phyloP scores from a whole-genome alignment of 2,797 vertebrate genomes.

The Alectoris magna region DNA sequence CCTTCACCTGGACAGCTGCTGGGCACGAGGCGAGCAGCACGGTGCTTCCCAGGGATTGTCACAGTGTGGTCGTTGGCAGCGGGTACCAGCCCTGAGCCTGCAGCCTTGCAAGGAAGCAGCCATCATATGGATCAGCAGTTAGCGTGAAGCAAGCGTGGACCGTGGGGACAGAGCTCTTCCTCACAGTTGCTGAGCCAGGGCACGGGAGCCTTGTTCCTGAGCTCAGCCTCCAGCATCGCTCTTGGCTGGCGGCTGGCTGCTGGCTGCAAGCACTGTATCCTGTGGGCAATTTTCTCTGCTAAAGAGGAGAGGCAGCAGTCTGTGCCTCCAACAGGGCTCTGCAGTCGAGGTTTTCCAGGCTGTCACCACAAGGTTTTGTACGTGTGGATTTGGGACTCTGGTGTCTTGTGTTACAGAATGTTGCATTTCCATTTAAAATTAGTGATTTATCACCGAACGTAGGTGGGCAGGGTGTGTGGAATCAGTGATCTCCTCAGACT shows the following conservation, averaged over 20 bases:
- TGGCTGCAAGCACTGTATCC: conserved; percentile 35
- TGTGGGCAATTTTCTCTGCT: conserved; percentile 38
- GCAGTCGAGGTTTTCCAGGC: conserved; percentile 46
- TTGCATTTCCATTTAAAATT: conserved; percentile 73
- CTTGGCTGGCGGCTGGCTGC: conserved; percentile 35
- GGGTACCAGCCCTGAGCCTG: background rate
- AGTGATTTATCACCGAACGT: conserved; percentile 52
- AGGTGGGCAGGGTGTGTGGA: conserved; percentile 55
- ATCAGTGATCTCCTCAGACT: conserved; percentile 44
- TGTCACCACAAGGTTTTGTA: conserved; percentile 33
- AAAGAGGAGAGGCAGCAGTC: conserved; percentile 6
- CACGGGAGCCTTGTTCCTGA: conserved; percentile 13
- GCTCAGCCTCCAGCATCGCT: conserved; percentile 50
- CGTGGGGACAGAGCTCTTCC: background rate
- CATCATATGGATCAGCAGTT: background rate
- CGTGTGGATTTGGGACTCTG: background rate
- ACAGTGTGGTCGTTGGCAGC: background rate
- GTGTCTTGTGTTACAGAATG: conserved; percentile 57
- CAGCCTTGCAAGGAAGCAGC: conserved; percentile 6
- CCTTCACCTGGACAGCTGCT: background rate
- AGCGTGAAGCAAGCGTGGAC: background rate
- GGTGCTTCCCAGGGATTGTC: background rate
- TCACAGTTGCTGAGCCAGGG: conserved; percentile 26
- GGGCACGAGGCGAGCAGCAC: background rate
- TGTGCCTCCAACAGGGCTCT: conserved; percentile 45